phyloP scores from a whole-genome alignment of 2,797 vertebrate genomes.

The Rhabdomys pumilio region DNA sequence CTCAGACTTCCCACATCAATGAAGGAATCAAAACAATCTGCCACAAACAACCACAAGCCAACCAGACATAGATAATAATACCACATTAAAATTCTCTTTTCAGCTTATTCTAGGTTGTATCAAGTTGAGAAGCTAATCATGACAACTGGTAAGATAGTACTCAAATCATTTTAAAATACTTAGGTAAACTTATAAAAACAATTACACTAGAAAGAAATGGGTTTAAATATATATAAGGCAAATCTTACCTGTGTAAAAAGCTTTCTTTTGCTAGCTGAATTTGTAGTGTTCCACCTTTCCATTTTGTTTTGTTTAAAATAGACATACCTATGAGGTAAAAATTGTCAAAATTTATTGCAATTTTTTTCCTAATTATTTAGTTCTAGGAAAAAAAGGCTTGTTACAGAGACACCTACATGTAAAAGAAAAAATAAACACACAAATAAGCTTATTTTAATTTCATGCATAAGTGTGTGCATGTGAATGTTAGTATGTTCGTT shows the following conservation, averaged over 20 bases:
- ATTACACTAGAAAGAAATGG: constrained; percentile 2
- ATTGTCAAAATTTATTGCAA: background rate
- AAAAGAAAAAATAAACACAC: background rate
- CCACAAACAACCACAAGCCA: background rate
- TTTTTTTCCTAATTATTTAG: constrained; percentile 26
- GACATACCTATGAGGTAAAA: constrained; percentile 91
- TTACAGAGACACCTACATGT: constrained; percentile 18
- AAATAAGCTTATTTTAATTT: background rate
- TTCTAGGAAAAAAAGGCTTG: constrained; percentile 13
- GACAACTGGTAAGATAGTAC: background rate
- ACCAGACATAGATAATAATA: background rate
- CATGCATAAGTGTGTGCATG: background rate
- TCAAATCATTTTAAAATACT: constrained; percentile 39
- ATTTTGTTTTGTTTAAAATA: constrained; percentile 95
- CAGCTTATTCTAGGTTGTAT: background rate
- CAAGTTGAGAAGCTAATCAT: background rate
- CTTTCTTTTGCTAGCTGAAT: constrained; percentile 97
- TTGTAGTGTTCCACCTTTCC: constrained; percentile 97
- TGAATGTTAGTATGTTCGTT: background rate
- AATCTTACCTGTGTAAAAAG: constrained; percentile 94
- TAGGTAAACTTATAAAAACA: constrained; percentile 57
- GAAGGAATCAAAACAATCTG: background rate
- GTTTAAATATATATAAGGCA: constrained; percentile 37
- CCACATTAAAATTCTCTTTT: background rate
- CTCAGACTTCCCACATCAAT: background rate